Evolutionary conservation across 2,888 invertebrate genomes (phyloP), one percentile per base, ranked within the genome.

Genomic region (Drosophila mettleri): DNA sequence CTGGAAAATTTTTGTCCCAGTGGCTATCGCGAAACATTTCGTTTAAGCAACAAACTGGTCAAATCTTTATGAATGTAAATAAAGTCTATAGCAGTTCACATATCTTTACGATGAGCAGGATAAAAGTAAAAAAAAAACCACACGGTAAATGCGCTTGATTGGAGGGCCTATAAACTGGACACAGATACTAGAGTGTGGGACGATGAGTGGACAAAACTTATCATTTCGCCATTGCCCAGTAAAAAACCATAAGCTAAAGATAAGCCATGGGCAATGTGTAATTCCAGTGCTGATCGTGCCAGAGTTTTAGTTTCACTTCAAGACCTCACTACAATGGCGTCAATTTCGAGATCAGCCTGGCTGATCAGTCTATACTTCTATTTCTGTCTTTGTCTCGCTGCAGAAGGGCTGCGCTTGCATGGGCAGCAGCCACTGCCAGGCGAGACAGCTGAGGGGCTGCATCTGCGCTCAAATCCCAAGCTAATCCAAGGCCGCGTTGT

Each of bases 91-190:
- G 41, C 3, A 18, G n/a, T 16, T 14, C 10, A 14, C 16, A 52
- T 78, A 85, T 87, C 80, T 84, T 84, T 84, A 87, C 52, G 31
- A 63, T 18, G 33, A 18, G 36, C 48, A 61, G 87, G 79, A 85
- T 85, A 83, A 76, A 85, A 18, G 36, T 45, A 61, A 85, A 77
- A 85, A 82, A 83, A 76, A 85, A 73, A 36, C 36, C 49, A 38
- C 46, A 51, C 70, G 80, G 84, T 63, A 72, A 57, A 58, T 33
- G 2, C 22, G 41, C 22, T 27, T 41, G 61, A 81, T 86, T 80
- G 78, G 76, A 61, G 72, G 48, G 16, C 10, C 39, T 24, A 65
- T 63, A 78, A 49, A 48, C 24, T 24, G 38, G 39, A 18, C 36
- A 14, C 39, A 4, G 39, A 57, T 45, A 57, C 22, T n/a, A n/a